These are phyloP conservation scores for Onychorhynchus coronatus DNA, from an alignment of 2,113 vertebrate genomes.

Conservation along the genomic window DNA sequence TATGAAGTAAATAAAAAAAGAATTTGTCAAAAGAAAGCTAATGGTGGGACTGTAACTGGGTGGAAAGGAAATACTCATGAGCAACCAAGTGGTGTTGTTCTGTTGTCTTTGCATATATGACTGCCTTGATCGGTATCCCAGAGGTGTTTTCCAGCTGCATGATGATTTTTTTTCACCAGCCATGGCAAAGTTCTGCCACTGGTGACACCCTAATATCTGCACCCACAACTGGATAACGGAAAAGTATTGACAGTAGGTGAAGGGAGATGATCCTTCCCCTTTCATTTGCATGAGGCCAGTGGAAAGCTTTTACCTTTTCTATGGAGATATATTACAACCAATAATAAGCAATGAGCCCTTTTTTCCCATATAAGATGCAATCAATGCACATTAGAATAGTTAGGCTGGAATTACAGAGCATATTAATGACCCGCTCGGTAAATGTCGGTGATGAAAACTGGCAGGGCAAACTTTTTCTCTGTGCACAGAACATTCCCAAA, in stretches of 20 bases:
- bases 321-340: not conserved
- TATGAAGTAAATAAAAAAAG: not conserved
- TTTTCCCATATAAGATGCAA: conserved; percentile 20
- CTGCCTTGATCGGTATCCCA: not conserved
- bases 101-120: not conserved
- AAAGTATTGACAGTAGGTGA: not conserved
- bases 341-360: conserved; percentile 28
- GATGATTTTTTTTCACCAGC: not conserved
- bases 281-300: not conserved
- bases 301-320: not conserved
- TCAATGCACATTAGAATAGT: conserved; percentile 41
- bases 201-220: not conserved
- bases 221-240: not conserved
- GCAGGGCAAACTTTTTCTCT: not conserved
- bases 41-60: not conserved
- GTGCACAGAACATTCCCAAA: accelerated
- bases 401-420: not conserved
- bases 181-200: not conserved
- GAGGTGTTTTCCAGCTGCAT: not conserved
- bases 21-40: not conserved
- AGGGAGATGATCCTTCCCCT: not conserved
- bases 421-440: conserved; percentile 16
- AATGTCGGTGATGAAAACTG: not conserved
- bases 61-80: not conserved
- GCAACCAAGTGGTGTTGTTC: not conserved